These are phyloP conservation scores for Emys orbicularis DNA, from an alignment of 2,797 vertebrate genomes.

Conservation along the genomic window DNA sequence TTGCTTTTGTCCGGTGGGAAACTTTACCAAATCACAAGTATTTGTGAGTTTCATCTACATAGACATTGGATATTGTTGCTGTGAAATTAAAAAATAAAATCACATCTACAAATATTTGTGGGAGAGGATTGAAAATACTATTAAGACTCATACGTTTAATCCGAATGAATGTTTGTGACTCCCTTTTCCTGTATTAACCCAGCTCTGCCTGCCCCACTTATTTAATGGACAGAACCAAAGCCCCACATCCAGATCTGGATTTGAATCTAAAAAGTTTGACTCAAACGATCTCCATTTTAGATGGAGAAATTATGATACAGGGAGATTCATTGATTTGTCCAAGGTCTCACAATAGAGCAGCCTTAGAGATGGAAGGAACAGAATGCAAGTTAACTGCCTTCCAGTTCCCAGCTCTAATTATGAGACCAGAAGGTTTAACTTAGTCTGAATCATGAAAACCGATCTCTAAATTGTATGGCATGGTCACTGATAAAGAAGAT, in stretches of 20 bases:
- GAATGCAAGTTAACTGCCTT: background rate
- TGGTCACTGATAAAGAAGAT: background rate
- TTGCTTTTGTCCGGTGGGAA: background rate
- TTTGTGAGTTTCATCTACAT: background rate
- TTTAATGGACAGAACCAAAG: background rate
- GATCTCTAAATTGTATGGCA: background rate
- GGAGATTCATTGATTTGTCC: background rate
- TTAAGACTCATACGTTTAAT: background rate
- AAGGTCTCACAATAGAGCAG: background rate
- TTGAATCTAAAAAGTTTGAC: background rate
- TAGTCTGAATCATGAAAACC: background rate
- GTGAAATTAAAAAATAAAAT: background rate
- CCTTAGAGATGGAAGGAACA: background rate
- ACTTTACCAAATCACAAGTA: background rate
- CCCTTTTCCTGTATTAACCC: background rate
- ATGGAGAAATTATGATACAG: background rate
- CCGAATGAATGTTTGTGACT: background rate
- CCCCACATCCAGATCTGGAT: background rate
- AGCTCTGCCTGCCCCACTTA: background rate
- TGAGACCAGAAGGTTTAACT: background rate
- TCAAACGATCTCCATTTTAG: rapidly evolving
- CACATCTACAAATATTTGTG: background rate
- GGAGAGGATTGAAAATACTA: background rate
- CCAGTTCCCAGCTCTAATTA: background rate
- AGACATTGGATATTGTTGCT: background rate